Conservation (phyloP, 1,140 invertebrate species). For the Saccostrea cuccullata region DNA sequence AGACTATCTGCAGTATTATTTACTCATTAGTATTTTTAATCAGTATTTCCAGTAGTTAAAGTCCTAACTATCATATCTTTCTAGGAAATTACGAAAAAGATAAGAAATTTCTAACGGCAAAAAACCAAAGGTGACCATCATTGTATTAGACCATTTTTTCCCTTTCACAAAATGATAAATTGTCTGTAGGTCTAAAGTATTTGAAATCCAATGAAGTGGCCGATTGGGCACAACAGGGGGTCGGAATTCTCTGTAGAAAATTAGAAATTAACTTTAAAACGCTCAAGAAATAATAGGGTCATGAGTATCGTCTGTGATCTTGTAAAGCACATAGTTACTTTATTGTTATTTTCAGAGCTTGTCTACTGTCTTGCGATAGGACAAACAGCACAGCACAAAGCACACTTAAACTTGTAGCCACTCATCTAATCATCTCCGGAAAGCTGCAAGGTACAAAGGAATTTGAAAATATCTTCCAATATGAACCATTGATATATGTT, state of each 20-base stretch:
- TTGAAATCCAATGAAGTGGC: too few species aligned
- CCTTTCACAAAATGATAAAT: not conserved
- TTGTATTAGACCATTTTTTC: not conserved
- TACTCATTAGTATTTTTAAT: not conserved
- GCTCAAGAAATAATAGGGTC: too few species aligned
- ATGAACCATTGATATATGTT: too few species aligned
- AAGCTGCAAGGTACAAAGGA: constrained; percentile 22
- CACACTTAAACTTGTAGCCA: constrained; percentile 45
- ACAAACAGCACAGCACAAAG: constrained; percentile 37
- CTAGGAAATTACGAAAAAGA: too few species aligned
- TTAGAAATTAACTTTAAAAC: too few species aligned
- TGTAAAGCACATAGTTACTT: not conserved
- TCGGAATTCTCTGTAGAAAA: too few species aligned
- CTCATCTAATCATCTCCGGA: constrained; percentile 33
- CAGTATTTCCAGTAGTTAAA: too few species aligned
- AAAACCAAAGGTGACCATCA: too few species aligned
- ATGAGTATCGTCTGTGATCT: not conserved
- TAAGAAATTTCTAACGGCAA: too few species aligned
- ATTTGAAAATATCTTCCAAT: too few species aligned
- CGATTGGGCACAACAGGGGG: too few species aligned
- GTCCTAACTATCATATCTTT: too few species aligned
- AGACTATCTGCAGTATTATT: constrained; percentile 36
- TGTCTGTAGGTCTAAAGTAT: not conserved
- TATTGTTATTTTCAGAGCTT: constrained; percentile 18
- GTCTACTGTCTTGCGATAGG: constrained; percentile 40